Conservation (phyloP, 2,888 invertebrate species). For the Pasiphila rectangulata region DNA sequence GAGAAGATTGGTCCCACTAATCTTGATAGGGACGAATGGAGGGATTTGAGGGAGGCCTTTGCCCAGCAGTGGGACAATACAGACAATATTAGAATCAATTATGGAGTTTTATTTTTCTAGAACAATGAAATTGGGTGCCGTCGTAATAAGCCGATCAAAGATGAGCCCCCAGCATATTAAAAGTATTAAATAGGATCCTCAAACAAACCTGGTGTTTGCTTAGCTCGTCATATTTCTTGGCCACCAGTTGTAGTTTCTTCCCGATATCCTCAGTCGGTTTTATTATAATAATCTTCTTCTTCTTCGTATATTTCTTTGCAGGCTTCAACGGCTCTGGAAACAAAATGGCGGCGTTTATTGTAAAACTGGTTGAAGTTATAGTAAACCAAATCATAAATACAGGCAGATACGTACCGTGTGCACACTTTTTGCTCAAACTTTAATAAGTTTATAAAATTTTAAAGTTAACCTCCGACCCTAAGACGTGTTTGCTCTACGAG, state of each 20-base stretch:
- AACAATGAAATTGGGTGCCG: neutral
- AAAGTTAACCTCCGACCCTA: too few species aligned
- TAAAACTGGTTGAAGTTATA: too few species aligned
- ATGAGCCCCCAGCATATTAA: too few species aligned
- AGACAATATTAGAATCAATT: too few species aligned
- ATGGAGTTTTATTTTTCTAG: neutral
- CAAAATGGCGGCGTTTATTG: too few species aligned
- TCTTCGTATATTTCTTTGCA: slow-evolving; percentile 8
- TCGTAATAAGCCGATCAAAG: neutral
- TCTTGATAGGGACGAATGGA: too few species aligned
- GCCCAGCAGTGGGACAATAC: too few species aligned
- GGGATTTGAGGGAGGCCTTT: too few species aligned
- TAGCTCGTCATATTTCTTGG: slow-evolving; percentile 27
- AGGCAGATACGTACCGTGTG: neutral
- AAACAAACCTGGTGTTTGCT: slow-evolving; percentile 25
- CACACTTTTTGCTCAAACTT: neutral
- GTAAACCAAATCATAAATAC: too few species aligned
- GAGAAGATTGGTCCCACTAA: too few species aligned
- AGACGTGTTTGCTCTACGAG: too few species aligned
- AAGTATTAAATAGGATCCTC: too few species aligned
- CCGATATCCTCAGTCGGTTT: slow-evolving; percentile 8
- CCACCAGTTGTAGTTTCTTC: slow-evolving; percentile 16
- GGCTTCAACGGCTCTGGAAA: neutral
- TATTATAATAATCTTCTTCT: slow-evolving; percentile 28
- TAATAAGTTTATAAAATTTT: neutral